These are phyloP conservation scores for Drosophila merina DNA, from an alignment of 2,888 invertebrate genomes.

Conservation along the genomic window DNA sequence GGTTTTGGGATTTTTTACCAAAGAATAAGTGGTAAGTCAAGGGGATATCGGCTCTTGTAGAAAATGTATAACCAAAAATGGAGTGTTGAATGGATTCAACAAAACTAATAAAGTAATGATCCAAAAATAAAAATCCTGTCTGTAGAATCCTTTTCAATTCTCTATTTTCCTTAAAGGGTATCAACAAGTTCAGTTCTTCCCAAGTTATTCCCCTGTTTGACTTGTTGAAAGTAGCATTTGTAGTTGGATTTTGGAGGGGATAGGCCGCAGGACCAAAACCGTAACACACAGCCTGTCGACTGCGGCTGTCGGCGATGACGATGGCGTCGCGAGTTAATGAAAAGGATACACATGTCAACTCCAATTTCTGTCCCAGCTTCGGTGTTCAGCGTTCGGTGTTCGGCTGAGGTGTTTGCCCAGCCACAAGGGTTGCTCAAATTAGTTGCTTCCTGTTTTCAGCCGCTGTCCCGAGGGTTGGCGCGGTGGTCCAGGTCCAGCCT, in stretches of 20 bases:
- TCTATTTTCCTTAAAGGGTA: conserved; percentile 18
- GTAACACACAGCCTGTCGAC: conserved; percentile 31
- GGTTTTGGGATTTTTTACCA: conserved; percentile 51
- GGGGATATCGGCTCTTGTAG: conserved; percentile 9
- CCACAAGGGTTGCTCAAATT: conserved; percentile 75
- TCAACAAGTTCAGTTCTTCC: neutral
- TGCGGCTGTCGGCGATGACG: conserved; percentile 32
- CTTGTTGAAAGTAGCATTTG: conserved; percentile 58
- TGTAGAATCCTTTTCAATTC: too few species aligned
- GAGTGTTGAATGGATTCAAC: too few species aligned
- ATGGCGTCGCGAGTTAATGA: conserved; percentile 82
- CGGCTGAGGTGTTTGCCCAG: conserved; percentile 57
- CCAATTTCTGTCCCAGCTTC: conserved; percentile 72
- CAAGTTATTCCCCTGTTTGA: neutral
- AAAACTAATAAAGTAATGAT: too few species aligned
- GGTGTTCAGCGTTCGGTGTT: conserved; percentile 17
- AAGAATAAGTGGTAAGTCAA: neutral
- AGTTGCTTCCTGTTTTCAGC: conserved; percentile 61
- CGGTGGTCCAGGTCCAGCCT: conserved; percentile 3
- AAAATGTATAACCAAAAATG: too few species aligned
- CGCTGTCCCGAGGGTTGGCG: conserved; percentile 60
- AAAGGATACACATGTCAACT: conserved; percentile 84
- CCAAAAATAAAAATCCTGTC: too few species aligned
- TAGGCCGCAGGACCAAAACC: conserved; percentile 39
- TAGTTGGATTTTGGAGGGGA: conserved; percentile 36